Evolutionary conservation across 2,888 invertebrate species (phyloP).

Genomic region (Dasysyrphus albostriatus): DNA sequence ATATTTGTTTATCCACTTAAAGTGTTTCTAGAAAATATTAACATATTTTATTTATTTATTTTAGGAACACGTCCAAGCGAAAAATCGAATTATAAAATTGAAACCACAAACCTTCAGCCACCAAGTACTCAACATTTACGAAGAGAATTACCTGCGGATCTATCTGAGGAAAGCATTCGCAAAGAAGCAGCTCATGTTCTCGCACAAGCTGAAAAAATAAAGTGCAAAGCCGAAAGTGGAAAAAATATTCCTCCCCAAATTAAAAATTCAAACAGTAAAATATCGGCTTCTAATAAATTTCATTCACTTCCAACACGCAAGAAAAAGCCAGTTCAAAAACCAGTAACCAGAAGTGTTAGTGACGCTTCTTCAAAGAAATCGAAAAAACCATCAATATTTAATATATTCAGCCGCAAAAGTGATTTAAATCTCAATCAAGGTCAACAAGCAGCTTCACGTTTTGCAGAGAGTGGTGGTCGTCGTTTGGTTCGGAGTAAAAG

Average conservation of each 20-base stretch:
- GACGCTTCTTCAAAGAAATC: slow-evolving; percentile 85
- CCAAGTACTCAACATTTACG: slow-evolving; percentile 81
- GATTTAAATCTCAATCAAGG: slow-evolving; percentile 84
- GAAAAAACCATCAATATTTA: slow-evolving; percentile 88
- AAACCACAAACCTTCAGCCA: slow-evolving; percentile 81
- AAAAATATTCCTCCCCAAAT: slow-evolving; percentile 81
- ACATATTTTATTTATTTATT: slow-evolving; percentile 15
- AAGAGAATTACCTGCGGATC: slow-evolving; percentile 88
- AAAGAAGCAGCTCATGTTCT: slow-evolving; percentile 91
- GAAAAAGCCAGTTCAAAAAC: slow-evolving; percentile 83
- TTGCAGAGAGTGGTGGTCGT: slow-evolving; percentile 84
- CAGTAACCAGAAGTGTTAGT: slow-evolving; percentile 86
- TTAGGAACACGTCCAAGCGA: slow-evolving; percentile 82
- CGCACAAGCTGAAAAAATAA: slow-evolving; percentile 89
- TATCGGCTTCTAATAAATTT: slow-evolving; percentile 84
- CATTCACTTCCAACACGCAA: slow-evolving; percentile 88
- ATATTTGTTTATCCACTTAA: too few species aligned
- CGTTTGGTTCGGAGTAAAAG: slow-evolving; percentile 87
- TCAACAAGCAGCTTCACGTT: slow-evolving; percentile 82
- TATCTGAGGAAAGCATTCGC: slow-evolving; percentile 89
- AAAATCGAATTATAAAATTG: slow-evolving; percentile 80
- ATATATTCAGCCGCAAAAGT: slow-evolving; percentile 86
- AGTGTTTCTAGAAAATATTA: background rate
- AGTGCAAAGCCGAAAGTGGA: slow-evolving; percentile 86
- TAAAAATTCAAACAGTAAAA: slow-evolving; percentile 79